Evolutionary conservation across 1,140 invertebrate genomes (phyloP).

Genomic region (Bombus balteatus): DNA sequence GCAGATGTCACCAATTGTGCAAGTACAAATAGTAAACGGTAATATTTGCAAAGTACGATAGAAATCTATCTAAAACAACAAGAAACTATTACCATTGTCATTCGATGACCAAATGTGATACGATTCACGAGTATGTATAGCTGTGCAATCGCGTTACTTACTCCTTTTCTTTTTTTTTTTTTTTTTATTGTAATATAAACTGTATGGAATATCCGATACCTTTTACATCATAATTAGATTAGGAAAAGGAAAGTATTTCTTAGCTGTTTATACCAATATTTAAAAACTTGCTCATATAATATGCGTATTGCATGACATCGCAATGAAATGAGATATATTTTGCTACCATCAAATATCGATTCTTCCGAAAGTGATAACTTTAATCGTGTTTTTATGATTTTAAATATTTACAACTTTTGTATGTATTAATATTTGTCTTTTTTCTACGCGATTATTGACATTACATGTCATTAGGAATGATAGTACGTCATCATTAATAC

Average conservation of each 20-base stretch:
- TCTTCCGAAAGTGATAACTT: not conserved
- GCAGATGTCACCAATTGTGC: not conserved
- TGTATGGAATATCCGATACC: conserved; percentile 4
- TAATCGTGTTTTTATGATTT: conserved; percentile 4
- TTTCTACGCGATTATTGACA: not conserved
- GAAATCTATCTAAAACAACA: not conserved
- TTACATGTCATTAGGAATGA: not conserved
- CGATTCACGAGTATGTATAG: conserved; percentile 9
- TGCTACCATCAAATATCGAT: not conserved
- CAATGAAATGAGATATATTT: conserved; percentile 16
- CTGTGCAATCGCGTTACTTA: conserved; percentile 32
- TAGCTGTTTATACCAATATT: conserved; percentile 11
- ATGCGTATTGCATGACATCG: conserved; percentile 5
- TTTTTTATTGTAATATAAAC: conserved; percentile 6
- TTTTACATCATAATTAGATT: conserved; percentile 35
- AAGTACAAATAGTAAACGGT: not conserved
- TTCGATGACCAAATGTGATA: conserved; percentile 20
- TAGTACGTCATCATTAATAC: not conserved
- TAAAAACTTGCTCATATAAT: conserved; percentile 8
- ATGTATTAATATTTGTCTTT: not conserved
- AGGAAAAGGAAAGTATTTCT: not conserved
- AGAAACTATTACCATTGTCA: not conserved
- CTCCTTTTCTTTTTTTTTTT: not conserved
- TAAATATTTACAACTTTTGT: conserved; percentile 5
- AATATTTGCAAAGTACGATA: not conserved